Base-by-base conservation (phyloP, 2,113 vertebrate genomes). In the Gnathonemus echidnorhynchus region DNA sequence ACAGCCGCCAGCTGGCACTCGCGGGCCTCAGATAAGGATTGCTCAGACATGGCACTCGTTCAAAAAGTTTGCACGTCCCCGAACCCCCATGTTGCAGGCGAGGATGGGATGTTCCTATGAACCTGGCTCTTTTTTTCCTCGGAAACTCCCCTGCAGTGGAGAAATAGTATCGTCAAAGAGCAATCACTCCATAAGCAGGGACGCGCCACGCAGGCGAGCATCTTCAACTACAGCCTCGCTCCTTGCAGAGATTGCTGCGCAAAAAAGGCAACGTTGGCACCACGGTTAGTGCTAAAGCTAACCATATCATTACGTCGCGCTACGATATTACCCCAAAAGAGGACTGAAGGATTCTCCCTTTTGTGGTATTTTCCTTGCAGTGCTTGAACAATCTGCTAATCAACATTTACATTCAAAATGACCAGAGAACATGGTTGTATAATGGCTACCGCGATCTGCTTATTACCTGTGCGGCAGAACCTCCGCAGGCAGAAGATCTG, bases 1-100 rank as follows among this genome's bases (percentile, higher is more conserved):
- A 95, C 95, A 95, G 93, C 96, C 96, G 95, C 96, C 96, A 97
- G 96, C 96, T 97, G 96, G 96, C 96, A 96, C 94, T 96, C 95
- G 96, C 92, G 96, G 95, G 93, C 96, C 96, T 96, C 94, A 94
- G 94, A 96, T 96, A 95, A 96, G 95, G 95, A 96, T 95, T 94
- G 94, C 94, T 94, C 95, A 95, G 96, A 95, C 95, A 95, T 96
- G 96, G 96, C 95, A 96, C 95, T 93, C 95, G 92, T 96, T 96
- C 96, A 97, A 96, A 96, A 96, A 97, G 95, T 97, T 96, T 96
- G 95, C 95, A 93, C 94, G 95, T 96, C 95, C 95, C 95, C 94
- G 95, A 95, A 95, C 96, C 96, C 96, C 96, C 96, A 95, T 94
- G 93, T 93, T 94, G 92, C 93, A 95, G 95, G 95, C 91, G 92